Evolutionary conservation across 2,113 vertebrate genomes (phyloP), one percentile per base, ranked within the genome.

Genomic region (Suricata suricatta): DNA sequence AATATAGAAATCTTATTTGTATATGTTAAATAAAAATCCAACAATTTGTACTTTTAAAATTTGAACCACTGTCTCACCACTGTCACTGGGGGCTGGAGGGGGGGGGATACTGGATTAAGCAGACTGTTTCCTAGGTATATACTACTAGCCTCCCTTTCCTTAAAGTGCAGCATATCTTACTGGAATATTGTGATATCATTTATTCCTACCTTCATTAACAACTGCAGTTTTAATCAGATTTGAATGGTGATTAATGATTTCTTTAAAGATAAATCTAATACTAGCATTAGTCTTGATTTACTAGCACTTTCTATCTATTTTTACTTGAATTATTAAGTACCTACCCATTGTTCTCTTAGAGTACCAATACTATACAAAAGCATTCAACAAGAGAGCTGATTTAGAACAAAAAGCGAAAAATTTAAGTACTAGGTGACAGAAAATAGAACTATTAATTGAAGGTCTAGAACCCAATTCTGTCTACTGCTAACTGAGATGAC

Each of bases 51-150:
- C 21, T 77, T 86, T 52, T 87, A 80, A 74, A 35, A 90, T 88
- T 4, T 57, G 80, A 83, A 81, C 41, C 83, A 90, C 91, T 69
- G 92, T 71, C 64, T 97, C 76, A 41, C 50, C 35, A 95, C 86
- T 83, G 91, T 82, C n/a, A 44, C 95, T 76, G 77, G 81, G 52
- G 41, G 41, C 95, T 71, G 77, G 44, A 1, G 50, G 50, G 50
- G 50, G 95, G 54, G 71, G 81, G 33, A 44, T 97, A 69, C 95
- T 82, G 52, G 87, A 90, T 83, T 97, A 98, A 97, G 23, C 9
- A 94, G 50, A 95, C 50, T 66, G 21, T 54, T 93, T 93, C 76
- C 23, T 66, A 50, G 31, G 38, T 91, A 41, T 68, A 68, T 23
- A 81, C 2, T 7, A 86, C 50, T 54, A 76, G 66, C n/a, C 77